A percentile compares a stretch with the other conserved stretches of the same genome.
Conservation (phyloP, 1,140 invertebrate species). For the Stegodyphus mimosarum region DNA sequence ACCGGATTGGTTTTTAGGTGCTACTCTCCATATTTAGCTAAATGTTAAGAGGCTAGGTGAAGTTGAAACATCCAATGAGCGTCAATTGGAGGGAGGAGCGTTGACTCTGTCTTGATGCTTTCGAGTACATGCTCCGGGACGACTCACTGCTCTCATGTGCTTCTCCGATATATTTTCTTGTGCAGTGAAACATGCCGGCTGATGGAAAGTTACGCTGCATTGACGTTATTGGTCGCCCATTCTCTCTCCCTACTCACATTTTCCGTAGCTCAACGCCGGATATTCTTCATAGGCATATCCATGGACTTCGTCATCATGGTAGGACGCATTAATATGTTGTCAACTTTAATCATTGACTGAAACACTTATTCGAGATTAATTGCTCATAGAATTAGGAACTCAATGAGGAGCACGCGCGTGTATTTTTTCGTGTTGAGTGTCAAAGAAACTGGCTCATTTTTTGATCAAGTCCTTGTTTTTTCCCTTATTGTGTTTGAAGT, state of each 20-base stretch:
- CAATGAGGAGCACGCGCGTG: too few relatives aligned
- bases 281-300: not conserved
- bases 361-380: not conserved
- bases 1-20: conserved; percentile 31
- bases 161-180: not conserved
- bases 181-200: conserved; percentile 26
- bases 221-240: conserved; percentile 34
- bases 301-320: conserved; percentile 34
- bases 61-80: conserved; percentile 15
- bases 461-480: too few relatives aligned
- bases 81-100: not conserved
- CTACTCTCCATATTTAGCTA: conserved; percentile 17
- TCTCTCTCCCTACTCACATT: conserved; percentile 18
- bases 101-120: not conserved
- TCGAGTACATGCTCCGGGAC: not conserved
- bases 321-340: not conserved
- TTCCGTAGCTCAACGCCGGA: conserved; percentile 24
- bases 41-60: not conserved
- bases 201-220: conserved; percentile 39
- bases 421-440: too few relatives aligned
- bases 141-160: not conserved
- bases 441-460: too few relatives aligned
- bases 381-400: too few relatives aligned
- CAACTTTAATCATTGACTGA: not conserved
- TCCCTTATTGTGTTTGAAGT: too few relatives aligned